These are phyloP conservation scores for Serrognathus titanus DNA, from an alignment of 2,888 invertebrate genomes.

Conservation along the genomic window DNA sequence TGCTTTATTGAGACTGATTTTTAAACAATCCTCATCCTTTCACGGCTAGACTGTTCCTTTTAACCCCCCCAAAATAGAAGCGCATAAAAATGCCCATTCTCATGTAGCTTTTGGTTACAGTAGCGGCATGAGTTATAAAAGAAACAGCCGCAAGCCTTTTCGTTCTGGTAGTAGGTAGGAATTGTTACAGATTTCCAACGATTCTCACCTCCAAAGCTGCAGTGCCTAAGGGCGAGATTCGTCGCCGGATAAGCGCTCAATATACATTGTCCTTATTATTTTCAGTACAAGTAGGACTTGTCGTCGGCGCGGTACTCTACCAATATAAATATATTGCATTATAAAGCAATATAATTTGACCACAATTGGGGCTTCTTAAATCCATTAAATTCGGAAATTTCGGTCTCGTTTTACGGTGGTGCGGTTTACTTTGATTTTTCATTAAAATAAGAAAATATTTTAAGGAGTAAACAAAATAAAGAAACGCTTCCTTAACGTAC, in stretches of 20 bases:
- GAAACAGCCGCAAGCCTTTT: conserved; percentile 31
- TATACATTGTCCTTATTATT: conserved; percentile 12
- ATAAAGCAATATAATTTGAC: conserved; percentile 32
- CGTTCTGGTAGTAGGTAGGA: conserved; percentile 17
- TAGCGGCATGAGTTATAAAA: conserved; percentile 28
- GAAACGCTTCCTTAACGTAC: conserved; percentile 5
- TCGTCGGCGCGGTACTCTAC: conserved; percentile 13
- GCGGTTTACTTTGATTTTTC: no score
- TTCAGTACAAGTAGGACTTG: conserved; percentile 6
- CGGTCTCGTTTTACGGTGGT: neutral
- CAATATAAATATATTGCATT: conserved; percentile 25
- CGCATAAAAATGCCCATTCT: conserved; percentile 10
- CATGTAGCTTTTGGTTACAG: conserved; percentile 20
- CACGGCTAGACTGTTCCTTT: conserved; percentile 27
- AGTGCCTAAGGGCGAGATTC: neutral
- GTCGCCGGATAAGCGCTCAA: neutral
- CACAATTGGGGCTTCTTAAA: conserved; percentile 21
- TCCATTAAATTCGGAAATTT: conserved; percentile 17
- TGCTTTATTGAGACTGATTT: conserved; percentile 46
- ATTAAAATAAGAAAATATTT: no score
- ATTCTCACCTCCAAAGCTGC: neutral
- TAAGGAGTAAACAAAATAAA: no score
- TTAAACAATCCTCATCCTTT: conserved; percentile 33
- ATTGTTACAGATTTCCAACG: neutral
- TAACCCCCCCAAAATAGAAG: conserved; percentile 6